Percentiles rank a stretch among this genome's conserved stretches.
phyloP scores from a whole-genome alignment of 2,113 vertebrate species.

The Entomyzon cyanotis region DNA sequence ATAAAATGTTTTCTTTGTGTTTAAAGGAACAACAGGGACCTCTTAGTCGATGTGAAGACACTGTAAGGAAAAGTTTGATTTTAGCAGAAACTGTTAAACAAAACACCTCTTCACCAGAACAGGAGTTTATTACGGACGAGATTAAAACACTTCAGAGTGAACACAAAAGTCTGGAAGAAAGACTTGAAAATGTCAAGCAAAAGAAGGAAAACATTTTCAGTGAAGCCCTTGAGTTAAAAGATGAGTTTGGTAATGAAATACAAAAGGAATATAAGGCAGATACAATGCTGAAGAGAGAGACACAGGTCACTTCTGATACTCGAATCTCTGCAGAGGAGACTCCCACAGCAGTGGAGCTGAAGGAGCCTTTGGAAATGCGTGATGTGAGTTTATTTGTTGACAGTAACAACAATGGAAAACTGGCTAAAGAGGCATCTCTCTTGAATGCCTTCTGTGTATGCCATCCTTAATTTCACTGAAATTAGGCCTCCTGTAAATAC shows the following conservation, averaged over 20 bases:
- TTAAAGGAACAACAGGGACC: slow-evolving; percentile 69
- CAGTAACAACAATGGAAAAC: not conserved
- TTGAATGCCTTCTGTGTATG: not conserved
- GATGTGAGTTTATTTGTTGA: slow-evolving; percentile 62
- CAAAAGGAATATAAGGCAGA: not conserved
- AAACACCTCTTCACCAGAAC: slow-evolving; percentile 67
- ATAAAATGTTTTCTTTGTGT: slow-evolving; percentile 25
- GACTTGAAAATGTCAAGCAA: slow-evolving; percentile 64
- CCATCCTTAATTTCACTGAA: slow-evolving; percentile 26
- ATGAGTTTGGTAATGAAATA: not conserved
- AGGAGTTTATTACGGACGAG: slow-evolving; percentile 69
- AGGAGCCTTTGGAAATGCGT: slow-evolving; percentile 5
- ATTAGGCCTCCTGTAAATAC: slow-evolving; percentile 10
- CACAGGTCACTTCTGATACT: slow-evolving; percentile 6
- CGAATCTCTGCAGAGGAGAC: not conserved
- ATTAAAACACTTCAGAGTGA: slow-evolving; percentile 66
- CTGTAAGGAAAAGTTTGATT: slow-evolving; percentile 50
- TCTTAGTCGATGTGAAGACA: slow-evolving; percentile 43
- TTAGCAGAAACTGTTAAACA: slow-evolving; percentile 69
- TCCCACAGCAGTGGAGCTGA: not conserved
- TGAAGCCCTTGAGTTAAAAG: slow-evolving; percentile 44
- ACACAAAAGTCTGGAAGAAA: slow-evolving; percentile 63
- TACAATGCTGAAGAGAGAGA: not conserved
- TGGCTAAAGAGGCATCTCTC: not conserved
- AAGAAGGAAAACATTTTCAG: slow-evolving; percentile 39